phyloP scores from a whole-genome alignment of 2,888 invertebrate species.

The Idaea dimidiata region DNA sequence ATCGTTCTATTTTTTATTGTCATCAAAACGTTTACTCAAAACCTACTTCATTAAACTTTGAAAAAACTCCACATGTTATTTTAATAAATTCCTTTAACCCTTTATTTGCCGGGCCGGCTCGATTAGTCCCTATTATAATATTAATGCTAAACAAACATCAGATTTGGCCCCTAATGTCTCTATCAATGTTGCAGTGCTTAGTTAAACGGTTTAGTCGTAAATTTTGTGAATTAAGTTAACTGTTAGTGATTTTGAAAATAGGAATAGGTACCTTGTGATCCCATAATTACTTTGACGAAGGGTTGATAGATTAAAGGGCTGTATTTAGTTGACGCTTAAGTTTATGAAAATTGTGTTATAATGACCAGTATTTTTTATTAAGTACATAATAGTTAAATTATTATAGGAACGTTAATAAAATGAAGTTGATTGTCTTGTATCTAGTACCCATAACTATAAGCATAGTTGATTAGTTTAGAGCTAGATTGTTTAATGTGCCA shows the following conservation, averaged over 20 bases:
- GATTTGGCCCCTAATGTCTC: slow-evolving; percentile 68
- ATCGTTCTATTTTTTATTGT: slow-evolving; percentile 19
- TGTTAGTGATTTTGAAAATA: slow-evolving; percentile 8
- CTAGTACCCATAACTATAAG: too few species aligned
- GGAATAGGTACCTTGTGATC: background rate
- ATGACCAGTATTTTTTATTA: background rate
- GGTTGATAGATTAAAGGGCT: slow-evolving; percentile 58
- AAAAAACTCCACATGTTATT: slow-evolving; percentile 51
- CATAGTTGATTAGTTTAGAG: too few species aligned
- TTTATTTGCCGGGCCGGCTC: slow-evolving; percentile 66
- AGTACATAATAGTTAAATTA: background rate
- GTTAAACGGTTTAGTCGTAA: slow-evolving; percentile 26
- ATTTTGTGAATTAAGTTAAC: slow-evolving; percentile 26
- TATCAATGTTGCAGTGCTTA: slow-evolving; percentile 41
- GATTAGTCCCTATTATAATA: slow-evolving; percentile 74
- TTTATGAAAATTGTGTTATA: slow-evolving; percentile 54
- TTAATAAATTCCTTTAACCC: slow-evolving; percentile 69
- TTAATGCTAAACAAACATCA: slow-evolving; percentile 77
- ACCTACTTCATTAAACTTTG: slow-evolving; percentile 55
- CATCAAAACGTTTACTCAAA: slow-evolving; percentile 43
- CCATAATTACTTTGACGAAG: slow-evolving; percentile 29
- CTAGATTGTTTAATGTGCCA: too few species aligned
- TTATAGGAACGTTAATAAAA: background rate
- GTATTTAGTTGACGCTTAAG: slow-evolving; percentile 75
- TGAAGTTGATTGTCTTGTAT: too few species aligned